Conservation (phyloP, 64 coral and sea anemone genomes). For the Exaiptasia diaphana region DNA sequence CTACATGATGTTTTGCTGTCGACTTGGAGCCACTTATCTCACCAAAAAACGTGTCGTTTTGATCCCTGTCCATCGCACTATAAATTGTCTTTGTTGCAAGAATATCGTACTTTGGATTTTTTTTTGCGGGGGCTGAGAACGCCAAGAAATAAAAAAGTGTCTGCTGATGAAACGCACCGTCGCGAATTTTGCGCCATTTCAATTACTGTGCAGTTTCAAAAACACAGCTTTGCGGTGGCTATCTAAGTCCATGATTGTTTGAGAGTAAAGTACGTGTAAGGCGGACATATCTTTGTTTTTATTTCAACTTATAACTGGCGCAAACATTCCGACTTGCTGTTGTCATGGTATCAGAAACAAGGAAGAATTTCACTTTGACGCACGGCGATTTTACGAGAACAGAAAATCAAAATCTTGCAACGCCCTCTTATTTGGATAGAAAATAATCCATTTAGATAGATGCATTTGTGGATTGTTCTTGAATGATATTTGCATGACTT, state of each 20-base stretch:
- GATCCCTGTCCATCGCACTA: background rate
- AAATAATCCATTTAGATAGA: no score
- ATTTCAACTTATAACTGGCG: no score
- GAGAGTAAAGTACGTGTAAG: background rate
- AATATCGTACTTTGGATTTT: background rate
- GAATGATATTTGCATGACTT: conserved; percentile 8
- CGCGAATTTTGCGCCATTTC: background rate
- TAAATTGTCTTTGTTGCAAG: background rate
- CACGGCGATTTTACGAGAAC: no score
- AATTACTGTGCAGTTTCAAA: background rate
- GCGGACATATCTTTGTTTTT: background rate
- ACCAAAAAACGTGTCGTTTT: background rate
- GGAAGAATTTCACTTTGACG: no score
- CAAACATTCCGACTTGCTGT: no score
- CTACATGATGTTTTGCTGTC: background rate
- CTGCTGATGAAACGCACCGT: background rate
- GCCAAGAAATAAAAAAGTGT: background rate
- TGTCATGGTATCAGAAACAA: no score
- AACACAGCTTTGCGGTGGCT: conserved; percentile 4
- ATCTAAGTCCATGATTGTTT: background rate
- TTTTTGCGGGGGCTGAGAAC: background rate
- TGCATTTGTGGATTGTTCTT: no score
- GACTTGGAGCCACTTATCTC: background rate
- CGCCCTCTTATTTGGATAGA: no score
- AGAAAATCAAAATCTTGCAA: no score